Percentiles rank a stretch among this genome's conserved stretches.
These are phyloP conservation scores for Odontothrips loti DNA, from an alignment of 2,888 invertebrate species.

Conservation along the genomic window DNA sequence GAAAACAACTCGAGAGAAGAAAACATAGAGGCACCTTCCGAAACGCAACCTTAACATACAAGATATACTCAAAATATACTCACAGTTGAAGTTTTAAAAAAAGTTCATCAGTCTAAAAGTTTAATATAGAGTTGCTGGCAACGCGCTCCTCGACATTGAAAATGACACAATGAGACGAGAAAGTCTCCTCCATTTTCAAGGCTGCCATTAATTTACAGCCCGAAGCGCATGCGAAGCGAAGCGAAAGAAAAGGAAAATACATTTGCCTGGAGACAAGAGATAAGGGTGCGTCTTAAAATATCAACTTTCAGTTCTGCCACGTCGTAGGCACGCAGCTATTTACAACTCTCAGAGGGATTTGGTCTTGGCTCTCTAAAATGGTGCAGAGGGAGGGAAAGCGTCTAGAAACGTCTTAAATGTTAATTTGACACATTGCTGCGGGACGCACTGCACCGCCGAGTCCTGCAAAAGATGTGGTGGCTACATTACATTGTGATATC, in stretches of 20 bases:
- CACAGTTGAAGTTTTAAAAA: conserved; percentile 12
- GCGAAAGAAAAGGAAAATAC: no score
- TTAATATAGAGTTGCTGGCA: not conserved
- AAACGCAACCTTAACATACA: not conserved
- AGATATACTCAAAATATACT: conserved; percentile 13
- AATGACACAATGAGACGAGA: no score
- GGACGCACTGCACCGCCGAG: no score
- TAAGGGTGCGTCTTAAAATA: not conserved
- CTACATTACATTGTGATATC: no score
- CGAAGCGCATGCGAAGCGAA: not conserved
- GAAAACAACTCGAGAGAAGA: not conserved
- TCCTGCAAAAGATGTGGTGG: no score
- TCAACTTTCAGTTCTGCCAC: conserved; percentile 5
- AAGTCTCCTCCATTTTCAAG: no score
- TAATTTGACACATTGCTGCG: no score
- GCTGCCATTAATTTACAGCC: not conserved
- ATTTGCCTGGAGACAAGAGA: no score
- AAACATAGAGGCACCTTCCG: not conserved
- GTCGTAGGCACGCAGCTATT: not conserved
- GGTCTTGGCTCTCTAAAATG: no score
- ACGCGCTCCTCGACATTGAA: not conserved
- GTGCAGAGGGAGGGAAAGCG: no score
- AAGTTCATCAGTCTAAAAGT: conserved; percentile 5
- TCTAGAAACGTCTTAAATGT: no score
- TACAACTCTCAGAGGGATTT: no score